These are phyloP conservation scores for Pseudochaenichthys georgianus DNA, from an alignment of 2,797 vertebrate species.

Conservation along the genomic window DNA sequence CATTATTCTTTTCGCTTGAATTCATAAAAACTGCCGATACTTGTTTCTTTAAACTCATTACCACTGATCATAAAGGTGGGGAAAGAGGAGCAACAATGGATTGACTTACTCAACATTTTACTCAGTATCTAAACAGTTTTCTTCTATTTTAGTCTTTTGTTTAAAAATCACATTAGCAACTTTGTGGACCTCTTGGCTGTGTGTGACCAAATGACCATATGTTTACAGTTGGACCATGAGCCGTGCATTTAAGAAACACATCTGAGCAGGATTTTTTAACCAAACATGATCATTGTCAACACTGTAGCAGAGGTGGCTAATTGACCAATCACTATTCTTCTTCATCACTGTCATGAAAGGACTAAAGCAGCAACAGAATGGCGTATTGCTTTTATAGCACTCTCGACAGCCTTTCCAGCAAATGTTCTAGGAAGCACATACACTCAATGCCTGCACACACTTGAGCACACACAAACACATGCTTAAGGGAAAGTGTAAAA, in stretches of 20 bases:
- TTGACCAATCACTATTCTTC: constrained; percentile 8
- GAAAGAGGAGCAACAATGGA: no score
- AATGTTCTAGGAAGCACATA: constrained; percentile 19
- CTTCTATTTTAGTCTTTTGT: background rate
- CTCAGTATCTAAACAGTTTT: background rate
- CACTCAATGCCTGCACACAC: background rate
- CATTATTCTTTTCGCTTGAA: background rate
- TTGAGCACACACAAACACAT: constrained; percentile 13
- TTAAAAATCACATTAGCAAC: background rate
- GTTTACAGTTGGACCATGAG: background rate
- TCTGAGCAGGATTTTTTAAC: background rate
- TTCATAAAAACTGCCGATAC: background rate
- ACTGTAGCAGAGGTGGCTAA: background rate
- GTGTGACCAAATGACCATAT: background rate
- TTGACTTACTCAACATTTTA: no score
- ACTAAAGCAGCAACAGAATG: constrained; percentile 4
- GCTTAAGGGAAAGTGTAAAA: constrained; percentile 33
- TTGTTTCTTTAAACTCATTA: no score
- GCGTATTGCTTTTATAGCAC: constrained; percentile 6
- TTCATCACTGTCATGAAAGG: constrained; percentile 11
- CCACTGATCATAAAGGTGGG: no score
- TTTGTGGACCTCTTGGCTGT: background rate
- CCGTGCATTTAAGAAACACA: background rate
- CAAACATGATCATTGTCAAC: background rate
- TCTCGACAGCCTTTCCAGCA: constrained; percentile 11